These are phyloP conservation scores for Sphaeramia orbicularis DNA, from an alignment of 2,797 vertebrate species.

Conservation along the genomic window DNA sequence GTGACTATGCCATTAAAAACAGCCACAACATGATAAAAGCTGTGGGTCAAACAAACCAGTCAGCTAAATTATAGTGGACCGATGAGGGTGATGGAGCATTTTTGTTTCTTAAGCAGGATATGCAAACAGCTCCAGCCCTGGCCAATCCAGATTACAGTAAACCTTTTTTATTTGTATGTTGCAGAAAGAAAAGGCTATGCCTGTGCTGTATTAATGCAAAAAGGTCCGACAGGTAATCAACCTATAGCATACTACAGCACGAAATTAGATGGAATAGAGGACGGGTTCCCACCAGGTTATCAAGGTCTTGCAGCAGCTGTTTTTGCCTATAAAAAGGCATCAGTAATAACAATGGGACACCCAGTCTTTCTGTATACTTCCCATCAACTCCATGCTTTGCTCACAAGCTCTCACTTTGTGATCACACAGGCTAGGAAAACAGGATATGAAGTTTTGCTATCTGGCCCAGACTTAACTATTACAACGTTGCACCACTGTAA, in stretches of 20 bases:
- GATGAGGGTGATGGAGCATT: background rate
- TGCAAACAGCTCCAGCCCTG: slow-evolving; percentile 1
- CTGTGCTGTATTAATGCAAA: background rate
- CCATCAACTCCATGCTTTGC: background rate
- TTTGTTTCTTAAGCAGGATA: background rate
- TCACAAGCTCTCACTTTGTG: background rate
- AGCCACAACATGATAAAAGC: background rate
- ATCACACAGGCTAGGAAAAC: background rate
- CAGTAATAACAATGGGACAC: background rate
- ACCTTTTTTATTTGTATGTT: slow-evolving; percentile 4
- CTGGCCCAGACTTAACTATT: no score
- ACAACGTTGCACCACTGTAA: no score
- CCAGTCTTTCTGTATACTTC: background rate
- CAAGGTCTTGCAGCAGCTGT: background rate
- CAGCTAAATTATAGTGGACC: background rate
- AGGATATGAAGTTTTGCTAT: background rate
- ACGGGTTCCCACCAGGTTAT: background rate
- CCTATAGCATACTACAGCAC: background rate
- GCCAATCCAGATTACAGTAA: background rate
- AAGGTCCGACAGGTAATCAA: background rate
- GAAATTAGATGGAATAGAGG: background rate
- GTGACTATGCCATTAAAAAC: slow-evolving; percentile 3
- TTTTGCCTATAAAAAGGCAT: slow-evolving; percentile 1
- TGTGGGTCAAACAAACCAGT: background rate
- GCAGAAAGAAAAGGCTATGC: background rate